Conservation (phyloP, 1,140 invertebrate genomes). For the Aethina tumida region DNA sequence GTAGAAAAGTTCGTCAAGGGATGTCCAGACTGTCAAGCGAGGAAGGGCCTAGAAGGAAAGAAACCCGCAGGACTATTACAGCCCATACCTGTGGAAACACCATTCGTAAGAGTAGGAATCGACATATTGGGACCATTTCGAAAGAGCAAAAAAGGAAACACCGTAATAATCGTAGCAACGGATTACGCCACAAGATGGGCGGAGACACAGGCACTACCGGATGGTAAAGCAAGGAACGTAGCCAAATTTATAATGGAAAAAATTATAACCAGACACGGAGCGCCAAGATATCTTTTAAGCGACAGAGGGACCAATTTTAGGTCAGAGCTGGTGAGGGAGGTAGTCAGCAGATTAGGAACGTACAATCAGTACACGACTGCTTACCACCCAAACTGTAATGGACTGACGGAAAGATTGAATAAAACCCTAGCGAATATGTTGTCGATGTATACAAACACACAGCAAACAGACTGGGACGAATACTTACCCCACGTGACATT, state of each 20-base stretch:
- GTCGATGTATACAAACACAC: constrained; percentile 14
- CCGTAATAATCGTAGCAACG: constrained; percentile 21
- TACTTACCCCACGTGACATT: constrained; percentile 17
- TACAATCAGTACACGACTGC: constrained; percentile 22
- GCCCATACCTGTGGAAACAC: constrained; percentile 14
- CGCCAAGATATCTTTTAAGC: constrained; percentile 14
- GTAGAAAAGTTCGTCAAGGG: too few relatives aligned
- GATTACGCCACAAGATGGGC: constrained; percentile 24
- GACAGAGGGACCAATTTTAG: constrained; percentile 19
- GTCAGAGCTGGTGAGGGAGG: constrained; percentile 19
- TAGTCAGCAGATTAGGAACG: constrained; percentile 17
- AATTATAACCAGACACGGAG: constrained; percentile 21
- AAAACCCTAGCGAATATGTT: constrained; percentile 20
- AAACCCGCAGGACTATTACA: constrained; percentile 17
- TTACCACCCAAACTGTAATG: constrained; percentile 30
- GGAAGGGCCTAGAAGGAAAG: too few relatives aligned
- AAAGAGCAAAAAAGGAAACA: constrained; percentile 15
- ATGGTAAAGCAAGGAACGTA: constrained; percentile 15
- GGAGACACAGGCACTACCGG: constrained; percentile 17
- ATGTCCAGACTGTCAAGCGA: constrained; percentile 21
- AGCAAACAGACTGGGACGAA: constrained; percentile 19
- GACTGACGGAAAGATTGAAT: constrained; percentile 29
- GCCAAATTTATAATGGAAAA: constrained; percentile 21
- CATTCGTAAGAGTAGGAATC: constrained; percentile 14
- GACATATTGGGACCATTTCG: constrained; percentile 23